Percentiles rank a stretch among this genome's conserved stretches.
Conservation (phyloP, 2,888 invertebrate species). For the Caenorhabditis plicata region DNA sequence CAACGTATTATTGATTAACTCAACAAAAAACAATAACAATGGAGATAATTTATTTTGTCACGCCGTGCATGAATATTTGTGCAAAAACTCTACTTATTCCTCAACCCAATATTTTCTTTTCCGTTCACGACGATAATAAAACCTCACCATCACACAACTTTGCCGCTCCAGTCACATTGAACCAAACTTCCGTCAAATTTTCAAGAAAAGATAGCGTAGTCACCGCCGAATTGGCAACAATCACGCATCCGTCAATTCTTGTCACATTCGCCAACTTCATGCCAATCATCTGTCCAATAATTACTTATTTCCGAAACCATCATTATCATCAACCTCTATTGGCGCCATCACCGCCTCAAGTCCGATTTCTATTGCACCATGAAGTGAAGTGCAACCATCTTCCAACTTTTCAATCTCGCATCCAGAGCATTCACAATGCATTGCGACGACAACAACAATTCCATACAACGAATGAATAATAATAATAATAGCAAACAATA, state of each 20-base stretch:
- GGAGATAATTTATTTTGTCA: no score
- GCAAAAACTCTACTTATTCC: no score
- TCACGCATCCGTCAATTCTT: constrained; percentile 20
- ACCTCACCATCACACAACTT: no score
- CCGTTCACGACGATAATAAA: no score
- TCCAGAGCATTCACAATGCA: constrained; percentile 14
- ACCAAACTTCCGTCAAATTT: no score
- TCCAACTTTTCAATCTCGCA: constrained; percentile 19
- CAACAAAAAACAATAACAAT: no score
- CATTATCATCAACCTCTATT: constrained; percentile 7
- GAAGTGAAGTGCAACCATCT: constrained; percentile 22
- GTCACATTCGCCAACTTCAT: constrained; percentile 20
- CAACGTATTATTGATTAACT: no score
- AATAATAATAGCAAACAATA: no score
- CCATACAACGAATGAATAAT: no score
- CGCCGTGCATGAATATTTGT: no score
- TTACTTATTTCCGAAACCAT: not conserved
- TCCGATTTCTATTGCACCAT: constrained; percentile 25
- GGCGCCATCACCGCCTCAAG: constrained; percentile 30
- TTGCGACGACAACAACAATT: not conserved
- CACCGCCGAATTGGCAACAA: constrained; percentile 27
- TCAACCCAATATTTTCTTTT: no score
- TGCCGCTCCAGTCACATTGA: no score
- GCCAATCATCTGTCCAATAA: constrained; percentile 15
- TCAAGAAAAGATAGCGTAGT: constrained; percentile 14